Base-by-base conservation (phyloP, 2,113 vertebrate genomes). In the Pampusana beccarii region DNA sequence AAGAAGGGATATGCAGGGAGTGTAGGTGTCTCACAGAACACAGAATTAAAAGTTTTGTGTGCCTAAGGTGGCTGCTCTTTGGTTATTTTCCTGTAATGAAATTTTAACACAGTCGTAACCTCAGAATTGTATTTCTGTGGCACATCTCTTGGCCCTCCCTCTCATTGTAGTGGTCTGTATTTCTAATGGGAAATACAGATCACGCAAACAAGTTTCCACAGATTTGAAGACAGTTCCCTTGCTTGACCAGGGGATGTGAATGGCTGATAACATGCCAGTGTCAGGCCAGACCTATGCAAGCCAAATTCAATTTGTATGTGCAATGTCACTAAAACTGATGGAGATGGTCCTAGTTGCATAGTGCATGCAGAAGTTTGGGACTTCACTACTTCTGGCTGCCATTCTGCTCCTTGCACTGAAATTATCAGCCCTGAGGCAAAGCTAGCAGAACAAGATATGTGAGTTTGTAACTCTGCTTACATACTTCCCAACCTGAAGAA, bases 161-260 rank as follows among this genome's bases (percentile, higher is more conserved):
- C 78, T 66, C 0, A 0, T 48, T 66, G 7, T 25, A 58, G 46
- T 40, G 42, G 25, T 74, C 13, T 77, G 0, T 66, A 20, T 38
- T 92, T 88, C 38, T 67, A 40, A n/a, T 74, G 36, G 40, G 38
- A 87, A 81, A 58, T 67, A 62, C 21, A 69, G 50, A 57, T 69
- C 24, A 36, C 1, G 0, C 14, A 8, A 60, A 81, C 31, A 79
- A 31, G 28, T 58, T 91, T 51, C 31, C 10, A 6, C 10, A 66
- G 15, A 54, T 71, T 36, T 70, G 57, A 78, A 85, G 60, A 16
- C 70, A 21, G 36, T 74, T 62, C 28, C 11, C 10, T 51, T 78
- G 12, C 33, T 40, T 71, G 61, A 54, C 31, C 38, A 34, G 54
- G 61, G 34, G 44, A 12, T 4, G 2, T 73, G 66, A 81, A 58